Conservation (phyloP, 53 echinoderm and acorn worm species). For the Apostichopus leukothele region DNA sequence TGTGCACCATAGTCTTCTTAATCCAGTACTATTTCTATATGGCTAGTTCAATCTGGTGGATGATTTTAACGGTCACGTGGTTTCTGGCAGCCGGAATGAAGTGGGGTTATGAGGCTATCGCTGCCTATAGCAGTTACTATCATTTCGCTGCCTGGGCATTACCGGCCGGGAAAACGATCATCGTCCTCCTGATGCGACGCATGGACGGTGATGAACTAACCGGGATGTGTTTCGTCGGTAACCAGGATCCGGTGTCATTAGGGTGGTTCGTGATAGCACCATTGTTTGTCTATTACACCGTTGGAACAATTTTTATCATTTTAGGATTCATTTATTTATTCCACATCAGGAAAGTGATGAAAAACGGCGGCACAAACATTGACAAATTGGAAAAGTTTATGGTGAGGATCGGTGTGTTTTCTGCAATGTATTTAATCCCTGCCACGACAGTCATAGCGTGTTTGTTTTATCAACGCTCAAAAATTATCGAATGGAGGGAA, state of each 20-base stretch:
- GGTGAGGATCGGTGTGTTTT: constrained; percentile 97
- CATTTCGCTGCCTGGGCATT: constrained; percentile 95
- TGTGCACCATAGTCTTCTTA: constrained; percentile 91
- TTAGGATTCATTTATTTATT: constrained; percentile 93
- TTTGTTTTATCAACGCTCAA: constrained; percentile 88
- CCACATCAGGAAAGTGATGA: constrained; percentile 97
- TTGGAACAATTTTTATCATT: constrained; percentile 89
- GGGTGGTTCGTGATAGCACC: constrained; percentile 88
- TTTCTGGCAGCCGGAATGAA: constrained; percentile 97
- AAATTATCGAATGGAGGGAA: constrained; percentile 72
- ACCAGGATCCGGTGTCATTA: constrained; percentile 76
- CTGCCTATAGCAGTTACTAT: constrained; percentile 96
- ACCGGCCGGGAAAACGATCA: constrained; percentile 86
- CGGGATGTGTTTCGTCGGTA: constrained; percentile 97
- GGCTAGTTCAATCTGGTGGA: constrained; percentile 99
- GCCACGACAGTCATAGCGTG: constrained; percentile 94
- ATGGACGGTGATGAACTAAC: constrained; percentile 96
- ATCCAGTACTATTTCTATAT: constrained; percentile 99
- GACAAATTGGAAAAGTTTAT: constrained; percentile 95
- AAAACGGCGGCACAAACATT: constrained; percentile 93
- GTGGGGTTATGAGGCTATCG: constrained; percentile 99
- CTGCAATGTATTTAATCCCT: constrained; percentile 92
- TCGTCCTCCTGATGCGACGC: constrained; percentile 72
- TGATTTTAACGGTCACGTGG: constrained; percentile 93
- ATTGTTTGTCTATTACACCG: constrained; percentile 81